Conservation (phyloP, 2,888 invertebrate genomes). For the Drosophila testacea region DNA sequence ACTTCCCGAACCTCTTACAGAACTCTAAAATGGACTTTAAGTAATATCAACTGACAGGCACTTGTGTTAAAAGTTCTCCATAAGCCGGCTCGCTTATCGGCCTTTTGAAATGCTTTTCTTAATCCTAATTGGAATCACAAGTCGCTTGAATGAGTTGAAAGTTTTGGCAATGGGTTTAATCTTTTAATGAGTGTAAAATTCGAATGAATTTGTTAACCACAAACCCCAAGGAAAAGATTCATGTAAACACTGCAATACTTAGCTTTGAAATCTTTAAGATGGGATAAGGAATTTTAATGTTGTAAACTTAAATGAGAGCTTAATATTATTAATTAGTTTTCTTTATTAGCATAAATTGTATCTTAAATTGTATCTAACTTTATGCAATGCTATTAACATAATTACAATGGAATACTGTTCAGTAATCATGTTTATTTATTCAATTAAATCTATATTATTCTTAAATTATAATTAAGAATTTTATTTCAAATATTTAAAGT, state of each 20-base stretch:
- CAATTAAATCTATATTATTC: no score
- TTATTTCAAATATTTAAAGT: background rate
- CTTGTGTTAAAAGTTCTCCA: slow-evolving; percentile 49
- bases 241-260: slow-evolving; percentile 3
- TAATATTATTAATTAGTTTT: no score
- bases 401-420: no score
- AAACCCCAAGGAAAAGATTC: slow-evolving; percentile 2
- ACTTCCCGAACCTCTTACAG: background rate
- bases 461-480: no score
- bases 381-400: no score
- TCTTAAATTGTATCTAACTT: no score
- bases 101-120: slow-evolving; percentile 37
- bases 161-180: slow-evolving; percentile 41
- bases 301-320: no score
- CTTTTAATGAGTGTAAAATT: slow-evolving; percentile 33
- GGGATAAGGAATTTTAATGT: no score
- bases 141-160: slow-evolving; percentile 54
- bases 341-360: no score
- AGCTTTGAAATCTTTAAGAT: background rate
- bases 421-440: no score
- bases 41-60: slow-evolving; percentile 45
- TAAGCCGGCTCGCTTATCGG: slow-evolving; percentile 47
- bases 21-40: slow-evolving; percentile 34
- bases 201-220: slow-evolving; percentile 21
- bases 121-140: slow-evolving; percentile 66